Conservation (phyloP, 30 jellyfish, hydroid and myxozoan genomes). For the Chrysaora quinquecirrha region DNA sequence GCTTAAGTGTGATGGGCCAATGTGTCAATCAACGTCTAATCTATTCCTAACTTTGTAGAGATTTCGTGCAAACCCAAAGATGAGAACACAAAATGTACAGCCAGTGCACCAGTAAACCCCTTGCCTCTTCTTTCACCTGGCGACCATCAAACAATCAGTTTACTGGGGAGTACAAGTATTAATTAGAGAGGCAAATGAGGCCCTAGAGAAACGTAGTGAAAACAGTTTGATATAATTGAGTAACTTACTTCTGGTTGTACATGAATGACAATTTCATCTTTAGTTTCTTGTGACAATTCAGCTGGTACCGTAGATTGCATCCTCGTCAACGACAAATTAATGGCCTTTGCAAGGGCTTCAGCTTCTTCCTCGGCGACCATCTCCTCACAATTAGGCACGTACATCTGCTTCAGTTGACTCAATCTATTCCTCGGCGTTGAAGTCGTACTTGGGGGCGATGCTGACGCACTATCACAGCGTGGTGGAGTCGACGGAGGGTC, state of each 20-base stretch:
- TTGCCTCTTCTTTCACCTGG: too few species aligned
- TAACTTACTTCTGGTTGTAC: conserved; percentile 90
- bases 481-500: conserved; percentile 48
- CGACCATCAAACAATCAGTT: too few species aligned
- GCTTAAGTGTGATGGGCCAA: too few species aligned
- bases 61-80: too few species aligned
- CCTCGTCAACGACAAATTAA: conserved; percentile 71
- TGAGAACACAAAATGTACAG: too few species aligned
- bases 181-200: too few species aligned
- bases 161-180: too few species aligned
- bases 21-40: too few species aligned
- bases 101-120: too few species aligned
- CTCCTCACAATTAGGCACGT: conserved; percentile 82
- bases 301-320: conserved; percentile 85
- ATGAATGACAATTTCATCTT: conserved; percentile 76
- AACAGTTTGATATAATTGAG: conserved; percentile 51
- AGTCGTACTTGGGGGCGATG: conserved; percentile 43
- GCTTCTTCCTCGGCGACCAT: conserved; percentile 92
- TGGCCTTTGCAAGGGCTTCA: conserved; percentile 92
- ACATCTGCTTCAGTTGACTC: conserved; percentile 71
- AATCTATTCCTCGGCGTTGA: conserved; percentile 55
- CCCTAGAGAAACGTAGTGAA: too few species aligned
- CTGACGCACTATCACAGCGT: conserved; percentile 59
- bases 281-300: conserved; percentile 65
- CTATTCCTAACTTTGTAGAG: too few species aligned